These are phyloP conservation scores for Eupsilia transversa DNA, from an alignment of 2,888 invertebrate species.

Conservation along the genomic window DNA sequence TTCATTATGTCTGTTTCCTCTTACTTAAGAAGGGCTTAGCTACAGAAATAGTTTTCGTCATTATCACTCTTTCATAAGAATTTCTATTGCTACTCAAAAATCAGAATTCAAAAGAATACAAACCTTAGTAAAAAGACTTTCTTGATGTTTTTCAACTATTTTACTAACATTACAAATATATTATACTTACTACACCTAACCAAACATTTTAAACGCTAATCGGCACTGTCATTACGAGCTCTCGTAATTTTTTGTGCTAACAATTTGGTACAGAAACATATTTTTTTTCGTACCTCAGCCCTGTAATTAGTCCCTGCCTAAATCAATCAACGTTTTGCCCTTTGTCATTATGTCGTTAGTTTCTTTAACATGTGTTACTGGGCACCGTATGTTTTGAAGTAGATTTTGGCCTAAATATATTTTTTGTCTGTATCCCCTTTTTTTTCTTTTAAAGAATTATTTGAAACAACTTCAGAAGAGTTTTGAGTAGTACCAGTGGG, in stretches of 20 bases:
- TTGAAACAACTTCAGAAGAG: neutral
- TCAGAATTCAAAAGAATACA: neutral
- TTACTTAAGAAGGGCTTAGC: neutral
- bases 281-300: slow-evolving; percentile 58
- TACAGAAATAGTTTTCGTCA: neutral
- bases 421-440: neutral
- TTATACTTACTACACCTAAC: slow-evolving; percentile 5
- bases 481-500: neutral
- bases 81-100: neutral
- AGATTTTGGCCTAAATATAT: neutral
- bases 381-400: slow-evolving; percentile 19
- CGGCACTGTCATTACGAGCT: slow-evolving; percentile 58
- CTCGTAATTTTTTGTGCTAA: slow-evolving; percentile 52
- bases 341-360: slow-evolving; percentile 65
- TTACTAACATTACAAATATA: slow-evolving; percentile 3
- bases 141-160: slow-evolving; percentile 4
- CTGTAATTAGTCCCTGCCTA: slow-evolving; percentile 65
- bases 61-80: neutral
- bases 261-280: slow-evolving; percentile 51
- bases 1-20: neutral
- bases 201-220: slow-evolving; percentile 56
- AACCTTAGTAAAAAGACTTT: neutral
- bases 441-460: neutral
- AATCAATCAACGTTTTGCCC: slow-evolving; percentile 68
- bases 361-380: slow-evolving; percentile 59